These are phyloP conservation scores for Linepithema humile DNA, from an alignment of 1,140 invertebrate genomes.

Conservation along the genomic window DNA sequence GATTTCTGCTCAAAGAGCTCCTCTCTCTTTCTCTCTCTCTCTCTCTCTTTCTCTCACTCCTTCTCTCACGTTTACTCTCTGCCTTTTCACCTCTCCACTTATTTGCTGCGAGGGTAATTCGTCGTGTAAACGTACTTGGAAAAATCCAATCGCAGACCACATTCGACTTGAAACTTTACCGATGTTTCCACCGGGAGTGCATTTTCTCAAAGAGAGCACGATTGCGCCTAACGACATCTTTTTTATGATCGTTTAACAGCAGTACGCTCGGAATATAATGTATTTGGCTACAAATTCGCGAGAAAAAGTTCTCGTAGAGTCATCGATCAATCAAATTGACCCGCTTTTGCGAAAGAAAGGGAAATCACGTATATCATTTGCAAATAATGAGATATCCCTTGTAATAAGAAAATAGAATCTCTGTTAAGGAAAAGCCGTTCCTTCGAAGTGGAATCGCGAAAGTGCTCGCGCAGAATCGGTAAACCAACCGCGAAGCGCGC, in stretches of 20 bases:
- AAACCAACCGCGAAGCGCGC: neutral
- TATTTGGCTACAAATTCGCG: neutral
- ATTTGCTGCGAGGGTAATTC: constrained; percentile 54
- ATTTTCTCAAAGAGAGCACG: neutral
- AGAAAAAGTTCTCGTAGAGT: neutral
- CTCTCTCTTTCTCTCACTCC: neutral
- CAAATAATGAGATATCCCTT: constrained; percentile 21
- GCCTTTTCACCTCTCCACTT: constrained; percentile 24
- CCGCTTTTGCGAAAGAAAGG: constrained; percentile 12
- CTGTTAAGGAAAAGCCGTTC: constrained; percentile 19
- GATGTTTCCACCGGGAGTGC: neutral
- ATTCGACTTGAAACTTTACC: neutral
- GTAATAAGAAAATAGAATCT: constrained; percentile 42
- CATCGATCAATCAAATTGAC: constrained; percentile 20
- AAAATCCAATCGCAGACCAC: neutral
- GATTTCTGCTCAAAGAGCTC: neutral
- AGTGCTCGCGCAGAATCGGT: neutral
- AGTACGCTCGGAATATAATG: constrained; percentile 6
- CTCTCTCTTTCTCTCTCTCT: neutral
- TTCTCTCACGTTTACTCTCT: neutral
- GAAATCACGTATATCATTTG: neutral
- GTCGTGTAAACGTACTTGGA: constrained; percentile 34
- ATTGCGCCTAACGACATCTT: neutral
- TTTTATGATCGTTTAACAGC: constrained; percentile 16
- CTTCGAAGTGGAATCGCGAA: neutral